A percentile compares a stretch with the other conserved stretches of the same genome.
Evolutionary conservation across 2,113 vertebrate species (phyloP).

Genomic region (Hipposideros armiger): DNA sequence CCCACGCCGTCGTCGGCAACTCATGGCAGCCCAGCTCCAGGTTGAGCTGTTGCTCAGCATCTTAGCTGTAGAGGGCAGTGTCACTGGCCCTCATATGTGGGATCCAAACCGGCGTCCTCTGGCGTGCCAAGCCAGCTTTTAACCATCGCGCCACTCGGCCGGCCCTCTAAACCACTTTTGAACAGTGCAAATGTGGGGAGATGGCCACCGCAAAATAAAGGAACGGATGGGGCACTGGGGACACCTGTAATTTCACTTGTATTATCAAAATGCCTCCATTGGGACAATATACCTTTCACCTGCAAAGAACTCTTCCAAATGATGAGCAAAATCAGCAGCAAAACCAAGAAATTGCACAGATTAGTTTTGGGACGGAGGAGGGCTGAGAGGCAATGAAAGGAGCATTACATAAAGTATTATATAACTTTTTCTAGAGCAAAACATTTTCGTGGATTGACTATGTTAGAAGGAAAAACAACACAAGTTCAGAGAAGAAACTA

Average conservation of each 20-base stretch:
- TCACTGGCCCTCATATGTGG: no score
- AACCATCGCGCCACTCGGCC: no score
- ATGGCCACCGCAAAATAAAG: neutral
- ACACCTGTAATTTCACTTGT: neutral
- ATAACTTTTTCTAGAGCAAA: neutral
- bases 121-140: no score
- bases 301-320: neutral
- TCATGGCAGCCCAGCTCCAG: no score
- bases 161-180: neutral
- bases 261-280: neutral
- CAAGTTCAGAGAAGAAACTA: neutral
- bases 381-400: neutral
- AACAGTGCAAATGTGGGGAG: neutral
- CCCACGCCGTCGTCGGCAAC: no score
- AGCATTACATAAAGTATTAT: neutral
- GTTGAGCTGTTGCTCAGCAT: no score
- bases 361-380: neutral
- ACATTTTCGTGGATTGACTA: neutral
- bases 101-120: no score
- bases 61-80: no score
- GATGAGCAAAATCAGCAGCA: neutral
- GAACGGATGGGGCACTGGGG: no score
- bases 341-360: neutral
- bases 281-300: neutral
- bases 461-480: neutral